Evolutionary conservation across 2,797 vertebrate species (phyloP), one percentile per base, ranked within the genome.

Genomic region (Agapornis canus): DNA sequence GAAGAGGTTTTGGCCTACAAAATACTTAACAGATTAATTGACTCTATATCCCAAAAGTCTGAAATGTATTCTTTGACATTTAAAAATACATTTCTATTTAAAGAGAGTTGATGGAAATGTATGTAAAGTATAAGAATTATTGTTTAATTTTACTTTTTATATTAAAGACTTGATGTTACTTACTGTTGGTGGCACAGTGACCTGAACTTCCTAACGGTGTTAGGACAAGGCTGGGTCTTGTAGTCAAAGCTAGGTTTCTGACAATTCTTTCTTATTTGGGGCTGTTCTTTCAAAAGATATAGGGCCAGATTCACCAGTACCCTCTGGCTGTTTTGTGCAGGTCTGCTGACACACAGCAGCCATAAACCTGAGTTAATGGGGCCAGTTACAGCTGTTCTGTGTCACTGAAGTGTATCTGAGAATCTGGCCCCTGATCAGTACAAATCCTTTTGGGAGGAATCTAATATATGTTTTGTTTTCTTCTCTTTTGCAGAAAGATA

Each of bases 401-500:
- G 72, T 87, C 84, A 66, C 66, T 60, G 32, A 87, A 85, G 66
- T 20, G 32, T 81, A 39, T 85, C 68, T 57, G 56, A 86, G 68
- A 90, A 85, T 82, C 60, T 90, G n/a, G 60, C 51, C 80, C 37
- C 19, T 79, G 70, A 63, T 92, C 56, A 29, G 49, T 76, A 39
- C 32, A 82, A 93, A 73, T 60, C 40, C 79, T 68, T 76, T 68
- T 21, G 70, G 47, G 54, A 76, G 6, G 20, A 95, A 47, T 82
- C 86, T 97, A 97, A 97, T 49, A 32, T 51, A 54, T 95, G 51
- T 85, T 48, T 93, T 97, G 81, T 49, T 97, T 84, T 95, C 49
- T 91, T 93, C 87, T 96, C 77, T 95, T 96, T 98, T 96, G 93
- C 98, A 99, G 99, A 97, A 98, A 98, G 97, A 99, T 99, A 97